Percentiles rank a stretch among this genome's conserved stretches.
These are phyloP conservation scores for Leptestheria dahalacensis DNA, from an alignment of 1,140 invertebrate genomes.

Conservation along the genomic window DNA sequence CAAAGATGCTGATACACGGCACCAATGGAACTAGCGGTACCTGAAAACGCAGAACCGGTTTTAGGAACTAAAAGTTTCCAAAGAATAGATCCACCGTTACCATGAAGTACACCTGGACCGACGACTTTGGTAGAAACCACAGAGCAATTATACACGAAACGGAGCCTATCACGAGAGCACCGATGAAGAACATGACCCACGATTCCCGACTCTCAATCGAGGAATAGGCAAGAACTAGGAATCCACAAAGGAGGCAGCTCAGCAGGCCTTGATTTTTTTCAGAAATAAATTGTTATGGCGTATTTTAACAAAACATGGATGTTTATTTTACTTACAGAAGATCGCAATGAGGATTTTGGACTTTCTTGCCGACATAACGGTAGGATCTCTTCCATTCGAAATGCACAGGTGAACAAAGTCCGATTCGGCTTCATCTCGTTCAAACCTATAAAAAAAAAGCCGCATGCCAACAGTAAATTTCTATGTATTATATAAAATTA, in stretches of 20 bases:
- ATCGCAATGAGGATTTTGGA: background rate
- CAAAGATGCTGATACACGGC: conserved; percentile 67
- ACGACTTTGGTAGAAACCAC: conserved; percentile 21
- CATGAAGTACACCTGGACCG: conserved; percentile 7
- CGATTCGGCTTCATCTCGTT: background rate
- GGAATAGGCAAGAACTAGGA: background rate
- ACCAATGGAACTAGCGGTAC: conserved; percentile 48
- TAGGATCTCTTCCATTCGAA: background rate
- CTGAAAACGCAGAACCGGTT: background rate
- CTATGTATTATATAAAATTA: background rate
- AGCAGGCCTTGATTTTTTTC: background rate
- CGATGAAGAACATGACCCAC: conserved; percentile 14
- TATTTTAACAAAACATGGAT: background rate
- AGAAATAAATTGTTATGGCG: background rate
- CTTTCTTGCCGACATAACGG: background rate
- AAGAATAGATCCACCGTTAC: background rate
- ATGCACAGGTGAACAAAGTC: background rate
- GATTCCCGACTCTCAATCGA: background rate
- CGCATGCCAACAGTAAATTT: background rate
- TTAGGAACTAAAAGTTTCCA: background rate
- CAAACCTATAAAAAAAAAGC: background rate
- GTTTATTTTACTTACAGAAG: background rate
- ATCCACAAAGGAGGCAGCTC: background rate
- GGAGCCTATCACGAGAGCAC: conserved; percentile 17
- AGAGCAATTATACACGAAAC: conserved; percentile 33